These are phyloP conservation scores for Pecten maximus DNA, from an alignment of 2,888 invertebrate genomes.

Conservation along the genomic window DNA sequence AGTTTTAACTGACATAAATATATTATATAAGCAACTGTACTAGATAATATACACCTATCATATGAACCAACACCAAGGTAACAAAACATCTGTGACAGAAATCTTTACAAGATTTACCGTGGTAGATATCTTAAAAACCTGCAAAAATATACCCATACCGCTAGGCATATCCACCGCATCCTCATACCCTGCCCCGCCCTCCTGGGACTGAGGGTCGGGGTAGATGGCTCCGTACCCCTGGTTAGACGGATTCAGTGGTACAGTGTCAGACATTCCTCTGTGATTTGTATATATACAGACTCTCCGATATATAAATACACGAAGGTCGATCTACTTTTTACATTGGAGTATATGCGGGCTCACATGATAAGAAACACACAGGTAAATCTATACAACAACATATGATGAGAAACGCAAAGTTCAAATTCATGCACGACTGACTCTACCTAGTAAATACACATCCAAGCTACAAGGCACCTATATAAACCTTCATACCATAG, in stretches of 20 bases:
- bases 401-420: neutral
- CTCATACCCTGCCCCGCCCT: neutral
- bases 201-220: neutral
- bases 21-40: too few species aligned
- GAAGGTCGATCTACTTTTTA: neutral
- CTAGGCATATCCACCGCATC: neutral
- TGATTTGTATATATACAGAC: neutral
- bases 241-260: neutral
- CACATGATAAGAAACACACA: conserved; percentile 19
- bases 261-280: neutral
- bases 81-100: neutral
- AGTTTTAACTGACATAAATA: too few species aligned
- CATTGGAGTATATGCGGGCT: conserved; percentile 15
- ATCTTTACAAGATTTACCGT: neutral
- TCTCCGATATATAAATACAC: neutral
- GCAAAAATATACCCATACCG: neutral
- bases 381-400: conserved; percentile 15
- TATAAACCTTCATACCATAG: neutral
- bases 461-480: neutral
- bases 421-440: neutral
- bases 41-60: neutral
- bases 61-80: neutral
- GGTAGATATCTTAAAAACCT: neutral
- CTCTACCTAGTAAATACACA: neutral
- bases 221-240: neutral